phyloP scores from a whole-genome alignment of 2,113 vertebrate genomes.

The Urocynchramus pylzowi region DNA sequence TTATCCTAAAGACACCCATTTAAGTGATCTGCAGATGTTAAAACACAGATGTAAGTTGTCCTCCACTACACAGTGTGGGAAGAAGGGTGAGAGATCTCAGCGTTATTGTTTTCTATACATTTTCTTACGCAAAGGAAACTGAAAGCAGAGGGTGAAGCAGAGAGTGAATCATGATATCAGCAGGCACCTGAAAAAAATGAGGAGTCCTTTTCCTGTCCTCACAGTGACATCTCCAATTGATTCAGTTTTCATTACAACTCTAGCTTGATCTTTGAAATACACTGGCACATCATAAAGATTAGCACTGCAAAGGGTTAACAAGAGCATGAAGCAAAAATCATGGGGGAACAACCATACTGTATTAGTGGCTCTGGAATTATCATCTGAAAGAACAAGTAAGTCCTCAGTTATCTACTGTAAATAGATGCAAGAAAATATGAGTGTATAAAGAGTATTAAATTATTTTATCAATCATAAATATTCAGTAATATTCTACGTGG shows the following conservation, averaged over 20 bases:
- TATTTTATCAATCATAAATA: not conserved
- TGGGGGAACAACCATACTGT: not conserved
- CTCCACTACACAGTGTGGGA: not conserved
- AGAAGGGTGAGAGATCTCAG: not conserved
- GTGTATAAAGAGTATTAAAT: not conserved
- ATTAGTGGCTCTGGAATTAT: not conserved
- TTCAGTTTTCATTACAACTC: not conserved
- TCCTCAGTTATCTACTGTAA: not conserved
- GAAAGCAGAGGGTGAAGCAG: not conserved
- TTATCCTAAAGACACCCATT: not conserved
- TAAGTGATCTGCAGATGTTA: not conserved
- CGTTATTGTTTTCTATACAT: not conserved
- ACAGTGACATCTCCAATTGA: not conserved
- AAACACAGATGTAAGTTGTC: not conserved
- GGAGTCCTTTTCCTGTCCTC: not conserved
- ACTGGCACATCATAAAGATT: not conserved
- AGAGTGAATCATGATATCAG: not conserved
- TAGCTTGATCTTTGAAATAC: not conserved
- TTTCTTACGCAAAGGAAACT: not conserved
- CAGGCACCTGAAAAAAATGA: not conserved
- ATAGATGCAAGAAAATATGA: not conserved
- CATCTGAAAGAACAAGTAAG: not conserved
- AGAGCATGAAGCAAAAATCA: not conserved
- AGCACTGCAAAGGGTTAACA: not conserved
- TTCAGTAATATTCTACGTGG: not conserved